A percentile compares a stretch with the other conserved stretches of the same genome.
Evolutionary conservation across 2,113 vertebrate genomes (phyloP).

Genomic region (Eurypyga helias): DNA sequence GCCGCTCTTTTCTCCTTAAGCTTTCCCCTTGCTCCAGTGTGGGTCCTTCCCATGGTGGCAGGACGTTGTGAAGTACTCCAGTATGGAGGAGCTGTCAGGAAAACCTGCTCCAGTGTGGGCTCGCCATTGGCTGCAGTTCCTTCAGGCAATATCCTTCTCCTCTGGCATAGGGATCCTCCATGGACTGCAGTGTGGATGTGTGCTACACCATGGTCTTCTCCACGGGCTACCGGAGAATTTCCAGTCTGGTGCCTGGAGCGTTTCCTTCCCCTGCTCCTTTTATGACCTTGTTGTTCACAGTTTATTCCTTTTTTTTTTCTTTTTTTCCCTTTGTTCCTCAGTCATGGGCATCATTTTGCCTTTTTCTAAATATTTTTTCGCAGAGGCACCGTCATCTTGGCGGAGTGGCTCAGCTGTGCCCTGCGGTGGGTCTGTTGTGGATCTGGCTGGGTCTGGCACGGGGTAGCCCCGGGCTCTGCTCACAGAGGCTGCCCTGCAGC

Average conservation of each 20-base stretch:
- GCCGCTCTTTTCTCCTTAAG: fast-evolving
- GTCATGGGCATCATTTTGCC: not conserved
- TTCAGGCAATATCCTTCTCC: not conserved
- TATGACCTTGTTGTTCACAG: not conserved
- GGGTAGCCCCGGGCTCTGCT: not conserved
- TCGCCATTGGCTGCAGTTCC: fast-evolving
- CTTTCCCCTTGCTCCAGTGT: not conserved
- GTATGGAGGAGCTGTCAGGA: not conserved
- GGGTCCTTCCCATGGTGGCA: not conserved
- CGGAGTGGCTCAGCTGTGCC: too few relatives aligned
- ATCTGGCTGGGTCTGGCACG: fast-evolving
- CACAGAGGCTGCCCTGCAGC: too few relatives aligned
- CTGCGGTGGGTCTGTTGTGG: not conserved
- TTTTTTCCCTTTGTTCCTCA: not conserved
- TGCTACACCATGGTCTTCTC: not conserved
- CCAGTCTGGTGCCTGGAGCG: fast-evolving
- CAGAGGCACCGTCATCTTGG: fast-evolving
- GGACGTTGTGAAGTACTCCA: not conserved
- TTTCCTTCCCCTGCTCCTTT: not conserved
- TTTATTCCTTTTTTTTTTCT: not conserved
- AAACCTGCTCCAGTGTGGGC: not conserved
- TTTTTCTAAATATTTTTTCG: not conserved
- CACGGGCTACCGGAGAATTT: not conserved
- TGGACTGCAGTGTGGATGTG: not conserved
- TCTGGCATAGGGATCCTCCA: not conserved